These are phyloP conservation scores for Cephalotes varians DNA, from an alignment of 2,888 invertebrate species.

Conservation along the genomic window DNA sequence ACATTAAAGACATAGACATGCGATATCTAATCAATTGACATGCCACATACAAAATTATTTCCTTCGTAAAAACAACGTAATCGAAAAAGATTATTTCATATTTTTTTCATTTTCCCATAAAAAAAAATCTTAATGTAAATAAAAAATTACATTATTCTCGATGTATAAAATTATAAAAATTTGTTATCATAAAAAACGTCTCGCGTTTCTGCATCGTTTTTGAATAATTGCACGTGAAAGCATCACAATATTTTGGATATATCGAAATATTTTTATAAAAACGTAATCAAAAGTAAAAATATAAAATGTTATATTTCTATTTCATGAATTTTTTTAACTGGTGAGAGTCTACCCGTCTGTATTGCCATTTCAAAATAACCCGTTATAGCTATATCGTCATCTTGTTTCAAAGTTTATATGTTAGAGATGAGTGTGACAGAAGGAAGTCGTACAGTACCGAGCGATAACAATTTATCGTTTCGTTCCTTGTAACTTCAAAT, in stretches of 20 bases:
- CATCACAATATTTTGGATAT: too few species aligned
- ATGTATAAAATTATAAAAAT: constrained; percentile 6
- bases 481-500: constrained; percentile 13
- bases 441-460: neutral
- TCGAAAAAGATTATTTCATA: neutral
- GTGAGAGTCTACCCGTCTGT: neutral
- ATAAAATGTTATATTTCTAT: neutral
- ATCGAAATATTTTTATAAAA: neutral
- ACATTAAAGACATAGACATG: neutral
- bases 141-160: constrained; percentile 7
- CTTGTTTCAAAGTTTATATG: constrained; percentile 9
- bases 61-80: neutral
- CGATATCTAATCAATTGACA: neutral
- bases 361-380: neutral
- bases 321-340: neutral
- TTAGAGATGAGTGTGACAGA: neutral
- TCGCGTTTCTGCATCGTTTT: neutral
- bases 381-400: neutral
- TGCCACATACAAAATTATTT: neutral
- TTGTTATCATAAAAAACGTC: neutral
- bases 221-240: neutral
- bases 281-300: neutral
- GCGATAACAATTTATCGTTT: constrained; percentile 29
- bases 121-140: neutral
- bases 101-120: neutral